Conservation (phyloP, 2,888 invertebrate genomes). For the Sericinus montela region DNA sequence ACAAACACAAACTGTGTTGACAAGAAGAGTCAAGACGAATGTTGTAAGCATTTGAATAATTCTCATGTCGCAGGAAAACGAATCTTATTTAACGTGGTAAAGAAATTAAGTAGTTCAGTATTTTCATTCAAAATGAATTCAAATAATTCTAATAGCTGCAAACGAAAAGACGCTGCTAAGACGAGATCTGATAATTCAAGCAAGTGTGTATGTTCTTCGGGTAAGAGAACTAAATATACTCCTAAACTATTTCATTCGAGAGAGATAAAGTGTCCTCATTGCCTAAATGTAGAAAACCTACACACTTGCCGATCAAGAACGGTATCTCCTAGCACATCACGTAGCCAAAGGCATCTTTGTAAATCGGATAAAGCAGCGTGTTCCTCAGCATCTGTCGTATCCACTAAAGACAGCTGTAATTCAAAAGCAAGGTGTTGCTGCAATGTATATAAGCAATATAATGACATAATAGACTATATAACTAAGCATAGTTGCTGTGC, state of each 20-base stretch:
- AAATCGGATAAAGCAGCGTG: background rate
- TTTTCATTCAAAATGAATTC: background rate
- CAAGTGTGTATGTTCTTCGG: slow-evolving; percentile 1
- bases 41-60: background rate
- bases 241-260: background rate
- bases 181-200: no score
- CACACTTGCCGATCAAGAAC: background rate
- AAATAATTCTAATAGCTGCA: background rate
- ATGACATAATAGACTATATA: no score
- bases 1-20: background rate
- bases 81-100: slow-evolving; percentile 3
- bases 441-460: background rate
- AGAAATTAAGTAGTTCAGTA: background rate
- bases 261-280: background rate
- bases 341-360: background rate
- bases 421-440: background rate
- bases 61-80: background rate
- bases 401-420: background rate
- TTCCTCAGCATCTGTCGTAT: background rate
- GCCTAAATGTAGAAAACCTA: background rate
- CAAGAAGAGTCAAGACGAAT: background rate
- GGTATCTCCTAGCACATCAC: background rate
- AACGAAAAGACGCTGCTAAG: background rate
- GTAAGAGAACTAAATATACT: background rate
- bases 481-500: background rate